Base-by-base conservation (phyloP, 2,113 vertebrate genomes). In the Theristicus caerulescens region DNA sequence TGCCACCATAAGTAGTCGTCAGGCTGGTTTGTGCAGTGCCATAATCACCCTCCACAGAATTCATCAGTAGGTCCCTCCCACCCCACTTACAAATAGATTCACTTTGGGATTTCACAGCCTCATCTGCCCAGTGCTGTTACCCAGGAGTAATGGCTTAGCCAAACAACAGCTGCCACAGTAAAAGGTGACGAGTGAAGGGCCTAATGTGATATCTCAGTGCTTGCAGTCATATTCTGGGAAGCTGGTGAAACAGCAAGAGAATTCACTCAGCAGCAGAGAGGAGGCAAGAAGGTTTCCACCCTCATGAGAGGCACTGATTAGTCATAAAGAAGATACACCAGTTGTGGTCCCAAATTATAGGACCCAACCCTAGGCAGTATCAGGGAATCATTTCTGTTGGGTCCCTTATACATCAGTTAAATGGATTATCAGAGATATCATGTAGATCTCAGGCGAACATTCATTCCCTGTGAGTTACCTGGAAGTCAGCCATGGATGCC, bases 331-430 rank as follows among this genome's bases (percentile, higher is more conserved):
- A 47, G 38, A n/a, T 1, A 64, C 57, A 51, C 21, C 25, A 59
- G 8, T 9, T 65, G 22, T 29, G 34, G 9, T 34, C 58, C 22
- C 47, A 52, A 76, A 72, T 76, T 31, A 42, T 42, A 42, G 40
- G 40, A 85, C 13, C 21, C 2, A 2, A 26, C n/a, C n/a, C 4
- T 51, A 1, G 0, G 47, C 44, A 82, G 16, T 42, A 12, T 29
- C 36, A 65, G 54, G 34, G 61, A 77, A 80, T 76, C 46, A 51
- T 12, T 76, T 65, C 80, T 54, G 16, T 27, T 55, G 21, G 11
- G 31, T 58, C 14, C 31, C 25, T 57, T 38, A 42, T 2, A 57
- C 5, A 6, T n/a, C 16, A 61, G 34, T 55, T 70, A 57, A 84
- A 76, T 26, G 69, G 55, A 58, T 86, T 65, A 87, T 36, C 70